These are phyloP conservation scores for Drosophila planitibia DNA, from an alignment of 2,888 invertebrate species.

Conservation along the genomic window DNA sequence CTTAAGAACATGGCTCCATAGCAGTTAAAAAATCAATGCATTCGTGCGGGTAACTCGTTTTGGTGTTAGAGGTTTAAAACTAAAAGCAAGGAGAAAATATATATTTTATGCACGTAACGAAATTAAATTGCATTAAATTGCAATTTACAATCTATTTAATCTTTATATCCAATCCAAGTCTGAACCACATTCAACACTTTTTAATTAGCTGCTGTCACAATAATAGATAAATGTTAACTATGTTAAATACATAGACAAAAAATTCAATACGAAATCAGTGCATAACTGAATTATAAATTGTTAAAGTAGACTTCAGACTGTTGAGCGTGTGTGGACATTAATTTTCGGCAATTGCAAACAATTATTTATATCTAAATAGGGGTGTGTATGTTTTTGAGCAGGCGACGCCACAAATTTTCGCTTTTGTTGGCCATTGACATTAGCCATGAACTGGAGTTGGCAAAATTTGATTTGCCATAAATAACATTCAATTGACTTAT, in stretches of 20 bases:
- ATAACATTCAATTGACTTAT: constrained; percentile 74
- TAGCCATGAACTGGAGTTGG: constrained; percentile 30
- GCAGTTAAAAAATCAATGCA: not conserved
- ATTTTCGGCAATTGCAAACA: constrained; percentile 43
- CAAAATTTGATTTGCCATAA: constrained; percentile 65
- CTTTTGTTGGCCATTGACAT: constrained; percentile 37
- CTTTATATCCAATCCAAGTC: not conserved
- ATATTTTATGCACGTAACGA: not conserved
- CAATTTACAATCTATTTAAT: not conserved
- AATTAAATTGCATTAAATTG: not conserved
- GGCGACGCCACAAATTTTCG: constrained; percentile 16
- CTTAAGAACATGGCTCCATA: not conserved
- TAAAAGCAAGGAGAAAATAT: not conserved
- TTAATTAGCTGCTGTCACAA: not conserved
- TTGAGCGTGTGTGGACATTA: constrained; percentile 30
- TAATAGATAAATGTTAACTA: not conserved
- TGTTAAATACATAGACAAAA: not conserved
- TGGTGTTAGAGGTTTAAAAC: not conserved
- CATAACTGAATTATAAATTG: constrained; percentile 25
- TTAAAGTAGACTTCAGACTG: constrained; percentile 12
- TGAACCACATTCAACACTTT: not conserved
- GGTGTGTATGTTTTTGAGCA: not conserved
- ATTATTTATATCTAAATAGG: constrained; percentile 23
- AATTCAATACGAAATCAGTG: not conserved
- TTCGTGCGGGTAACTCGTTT: not conserved